Evolutionary conservation across 2,113 vertebrate genomes (phyloP).

Genomic region (Chascanopsetta lugubris): DNA sequence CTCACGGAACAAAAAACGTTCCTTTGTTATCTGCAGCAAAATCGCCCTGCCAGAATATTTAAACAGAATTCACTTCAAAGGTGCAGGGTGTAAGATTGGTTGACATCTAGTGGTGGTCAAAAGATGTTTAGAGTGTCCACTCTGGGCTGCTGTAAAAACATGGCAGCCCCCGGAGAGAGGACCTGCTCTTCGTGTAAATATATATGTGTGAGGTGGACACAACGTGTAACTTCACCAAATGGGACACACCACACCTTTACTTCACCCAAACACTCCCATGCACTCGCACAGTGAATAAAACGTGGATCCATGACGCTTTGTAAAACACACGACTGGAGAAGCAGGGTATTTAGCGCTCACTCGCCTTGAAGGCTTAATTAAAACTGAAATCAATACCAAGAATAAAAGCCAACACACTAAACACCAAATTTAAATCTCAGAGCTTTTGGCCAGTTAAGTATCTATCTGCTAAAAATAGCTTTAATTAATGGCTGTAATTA

Average conservation of each 20-base stretch:
- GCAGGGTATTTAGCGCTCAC: neutral
- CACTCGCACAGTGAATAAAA: neutral
- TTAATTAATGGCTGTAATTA: neutral
- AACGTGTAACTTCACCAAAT: no score
- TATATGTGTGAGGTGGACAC: no score
- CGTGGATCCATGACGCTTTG: neutral
- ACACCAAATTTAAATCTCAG: neutral
- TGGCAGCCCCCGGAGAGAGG: no score
- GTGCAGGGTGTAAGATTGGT: no score
- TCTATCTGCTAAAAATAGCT: neutral
- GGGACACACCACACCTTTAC: no score
- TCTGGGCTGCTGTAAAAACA: no score
- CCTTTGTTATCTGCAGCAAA: constrained; percentile 26
- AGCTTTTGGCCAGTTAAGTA: neutral
- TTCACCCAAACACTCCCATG: neutral
- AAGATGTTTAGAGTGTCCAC: no score
- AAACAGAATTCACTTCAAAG: no score
- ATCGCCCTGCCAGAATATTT: constrained; percentile 29
- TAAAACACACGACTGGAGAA: neutral
- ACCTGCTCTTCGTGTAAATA: no score
- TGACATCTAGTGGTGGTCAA: no score
- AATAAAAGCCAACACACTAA: constrained; percentile 8
- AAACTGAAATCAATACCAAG: constrained; percentile 11
- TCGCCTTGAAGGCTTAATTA: constrained; percentile 12
- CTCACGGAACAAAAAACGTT: constrained; percentile 41